These are phyloP conservation scores for Danio rerio DNA, from an alignment of 2,113 vertebrate genomes.

Conservation along the genomic window DNA sequence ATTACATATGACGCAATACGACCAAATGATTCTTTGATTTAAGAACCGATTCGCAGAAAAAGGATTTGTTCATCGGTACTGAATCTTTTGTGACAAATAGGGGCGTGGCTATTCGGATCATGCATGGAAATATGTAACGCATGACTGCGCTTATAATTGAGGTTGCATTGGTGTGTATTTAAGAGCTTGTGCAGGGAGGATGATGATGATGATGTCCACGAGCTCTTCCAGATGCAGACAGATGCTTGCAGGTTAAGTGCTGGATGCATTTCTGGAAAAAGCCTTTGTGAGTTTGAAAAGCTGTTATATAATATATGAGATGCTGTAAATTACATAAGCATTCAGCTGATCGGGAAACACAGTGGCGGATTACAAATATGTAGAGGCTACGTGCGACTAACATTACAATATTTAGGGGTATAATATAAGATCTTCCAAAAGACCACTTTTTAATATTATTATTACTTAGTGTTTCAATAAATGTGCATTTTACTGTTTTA, in stretches of 20 bases:
- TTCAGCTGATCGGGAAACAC: neutral
- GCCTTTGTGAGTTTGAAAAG: conserved; percentile 3
- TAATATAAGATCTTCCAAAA: no score
- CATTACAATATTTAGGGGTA: no score
- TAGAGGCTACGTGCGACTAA: neutral
- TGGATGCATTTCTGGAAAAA: conserved; percentile 14
- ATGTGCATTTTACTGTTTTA: no score
- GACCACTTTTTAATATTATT: no score
- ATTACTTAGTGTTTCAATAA: no score
- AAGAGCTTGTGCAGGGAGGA: neutral
- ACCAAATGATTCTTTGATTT: neutral
- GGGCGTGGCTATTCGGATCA: conserved; percentile 10
- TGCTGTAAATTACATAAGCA: conserved; percentile 21
- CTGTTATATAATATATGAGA: conserved; percentile 30
- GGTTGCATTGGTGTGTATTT: neutral
- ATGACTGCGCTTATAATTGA: neutral
- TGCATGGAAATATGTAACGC: neutral
- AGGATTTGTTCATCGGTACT: neutral
- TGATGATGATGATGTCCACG: neutral
- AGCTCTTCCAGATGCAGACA: neutral
- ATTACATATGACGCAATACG: no score
- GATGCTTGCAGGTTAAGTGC: neutral
- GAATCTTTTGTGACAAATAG: no score
- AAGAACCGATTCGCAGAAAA: neutral
- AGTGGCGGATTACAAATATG: neutral